These are phyloP conservation scores for Carapus acus DNA, from an alignment of 2,797 vertebrate species.

Conservation along the genomic window DNA sequence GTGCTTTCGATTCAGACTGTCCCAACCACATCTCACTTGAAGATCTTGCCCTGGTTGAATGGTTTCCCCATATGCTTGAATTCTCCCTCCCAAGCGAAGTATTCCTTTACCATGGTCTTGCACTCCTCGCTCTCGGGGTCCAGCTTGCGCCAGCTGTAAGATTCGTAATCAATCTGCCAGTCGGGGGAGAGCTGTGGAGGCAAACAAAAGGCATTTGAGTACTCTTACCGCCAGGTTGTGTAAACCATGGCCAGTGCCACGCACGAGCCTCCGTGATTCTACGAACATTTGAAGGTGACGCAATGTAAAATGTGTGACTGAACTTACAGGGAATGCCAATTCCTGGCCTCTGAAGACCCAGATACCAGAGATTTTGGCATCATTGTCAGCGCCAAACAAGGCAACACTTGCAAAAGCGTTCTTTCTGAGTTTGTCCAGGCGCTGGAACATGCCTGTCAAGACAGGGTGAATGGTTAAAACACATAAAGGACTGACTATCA, in stretches of 20 bases:
- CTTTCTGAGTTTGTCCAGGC: constrained; percentile 89
- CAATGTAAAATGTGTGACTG: neutral
- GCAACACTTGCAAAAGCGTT: constrained; percentile 87
- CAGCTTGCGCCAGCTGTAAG: constrained; percentile 88
- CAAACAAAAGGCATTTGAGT: constrained; percentile 1
- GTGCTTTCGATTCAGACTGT: constrained; percentile 40
- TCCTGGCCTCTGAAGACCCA: constrained; percentile 91
- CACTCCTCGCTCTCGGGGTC: constrained; percentile 80
- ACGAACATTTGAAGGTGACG: neutral
- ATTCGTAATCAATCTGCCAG: constrained; percentile 95
- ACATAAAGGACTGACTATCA: no score
- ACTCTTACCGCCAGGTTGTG: neutral
- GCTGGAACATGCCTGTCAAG: constrained; percentile 86
- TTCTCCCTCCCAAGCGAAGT: constrained; percentile 88
- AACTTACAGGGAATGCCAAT: constrained; percentile 81
- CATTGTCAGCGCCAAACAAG: constrained; percentile 81
- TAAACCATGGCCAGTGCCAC: neutral
- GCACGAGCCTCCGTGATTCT: no score
- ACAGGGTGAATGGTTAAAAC: no score
- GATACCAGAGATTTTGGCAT: constrained; percentile 84
- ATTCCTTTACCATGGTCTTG: constrained; percentile 87
- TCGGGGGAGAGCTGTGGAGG: constrained; percentile 74
- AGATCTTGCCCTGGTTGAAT: constrained; percentile 89
- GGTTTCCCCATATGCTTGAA: constrained; percentile 86
- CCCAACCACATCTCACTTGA: constrained; percentile 76